A percentile compares a stretch with the other conserved stretches of the same genome.
Evolutionary conservation across 2,797 vertebrate genomes (phyloP).

Genomic region (Centropyge bicolor): DNA sequence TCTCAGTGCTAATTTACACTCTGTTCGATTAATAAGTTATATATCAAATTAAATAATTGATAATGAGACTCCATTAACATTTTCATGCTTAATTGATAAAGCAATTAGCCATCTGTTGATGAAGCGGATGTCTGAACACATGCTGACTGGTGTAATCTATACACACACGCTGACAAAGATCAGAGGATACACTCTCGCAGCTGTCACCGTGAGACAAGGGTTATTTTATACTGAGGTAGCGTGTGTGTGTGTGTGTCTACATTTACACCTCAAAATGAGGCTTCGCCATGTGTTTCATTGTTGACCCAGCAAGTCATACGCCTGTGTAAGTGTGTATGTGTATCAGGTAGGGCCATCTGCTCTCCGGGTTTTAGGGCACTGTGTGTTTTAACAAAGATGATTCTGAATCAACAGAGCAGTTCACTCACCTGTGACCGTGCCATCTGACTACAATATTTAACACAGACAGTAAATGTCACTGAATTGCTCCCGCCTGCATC

Average conservation of each 20-base stretch:
- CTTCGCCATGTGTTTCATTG: conserved; percentile 46
- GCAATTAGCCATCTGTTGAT: conserved; percentile 77
- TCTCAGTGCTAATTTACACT: conserved; percentile 33
- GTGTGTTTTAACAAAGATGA: conserved; percentile 48
- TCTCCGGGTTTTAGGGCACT: conserved; percentile 26
- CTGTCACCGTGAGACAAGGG: conserved; percentile 43
- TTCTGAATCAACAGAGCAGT: conserved; percentile 49
- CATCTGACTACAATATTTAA: conserved; percentile 71
- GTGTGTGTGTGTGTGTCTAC: conserved; percentile 5
- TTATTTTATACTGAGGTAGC: conserved; percentile 8
- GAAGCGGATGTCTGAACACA: conserved; percentile 56
- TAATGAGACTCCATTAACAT: conserved; percentile 65
- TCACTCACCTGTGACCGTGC: conserved; percentile 64
- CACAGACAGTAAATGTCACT: conserved; percentile 51
- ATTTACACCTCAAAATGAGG: conserved; percentile 50
- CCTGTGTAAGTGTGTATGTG: conserved; percentile 24
- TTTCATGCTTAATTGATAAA: conserved; percentile 75
- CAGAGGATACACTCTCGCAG: conserved; percentile 56
- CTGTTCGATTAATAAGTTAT: conserved; percentile 57
- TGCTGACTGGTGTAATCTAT: conserved; percentile 56
- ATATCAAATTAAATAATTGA: conserved; percentile 68
- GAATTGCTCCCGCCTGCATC: conserved; percentile 30
- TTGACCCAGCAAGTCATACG: conserved; percentile 47
- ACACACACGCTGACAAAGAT: conserved; percentile 60
- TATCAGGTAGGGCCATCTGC: conserved; percentile 66